These are phyloP conservation scores for Prionailurus bengalensis DNA, from an alignment of 2,113 vertebrate genomes.

Conservation along the genomic window DNA sequence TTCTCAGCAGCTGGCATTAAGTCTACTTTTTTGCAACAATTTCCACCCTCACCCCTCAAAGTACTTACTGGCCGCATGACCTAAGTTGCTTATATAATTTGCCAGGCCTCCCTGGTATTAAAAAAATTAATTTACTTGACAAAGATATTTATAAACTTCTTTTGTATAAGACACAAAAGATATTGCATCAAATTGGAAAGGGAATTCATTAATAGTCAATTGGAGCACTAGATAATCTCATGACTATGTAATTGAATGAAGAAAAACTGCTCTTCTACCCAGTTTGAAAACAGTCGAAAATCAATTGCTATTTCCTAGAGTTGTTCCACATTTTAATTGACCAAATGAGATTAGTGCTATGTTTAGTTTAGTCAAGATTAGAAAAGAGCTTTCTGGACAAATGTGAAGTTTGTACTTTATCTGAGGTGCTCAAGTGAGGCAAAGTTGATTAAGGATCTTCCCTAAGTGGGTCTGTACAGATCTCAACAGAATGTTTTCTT, in stretches of 20 bases:
- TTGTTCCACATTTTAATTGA: not conserved
- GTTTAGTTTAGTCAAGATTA: not conserved
- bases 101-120: not conserved
- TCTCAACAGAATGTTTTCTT: not conserved
- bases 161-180: not conserved
- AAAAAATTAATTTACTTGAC: not conserved
- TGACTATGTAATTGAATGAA: not conserved
- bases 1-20: not conserved
- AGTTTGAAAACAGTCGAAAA: slow-evolving; percentile 17
- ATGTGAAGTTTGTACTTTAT: not conserved
- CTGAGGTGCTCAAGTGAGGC: not conserved
- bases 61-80: not conserved
- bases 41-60: not conserved
- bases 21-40: not conserved
- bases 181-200: not conserved
- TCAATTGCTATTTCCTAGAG: not conserved
- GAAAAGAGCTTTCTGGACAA: slow-evolving; percentile 2
- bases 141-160: not conserved
- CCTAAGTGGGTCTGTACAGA: not conserved
- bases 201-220: not conserved
- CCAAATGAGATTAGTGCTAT: not conserved
- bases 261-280: not conserved
- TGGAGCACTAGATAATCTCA: not conserved
- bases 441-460: slow-evolving; percentile 8
- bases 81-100: not conserved